Base-by-base conservation (phyloP, 2,113 vertebrate genomes). In the Leptosomus discolor region DNA sequence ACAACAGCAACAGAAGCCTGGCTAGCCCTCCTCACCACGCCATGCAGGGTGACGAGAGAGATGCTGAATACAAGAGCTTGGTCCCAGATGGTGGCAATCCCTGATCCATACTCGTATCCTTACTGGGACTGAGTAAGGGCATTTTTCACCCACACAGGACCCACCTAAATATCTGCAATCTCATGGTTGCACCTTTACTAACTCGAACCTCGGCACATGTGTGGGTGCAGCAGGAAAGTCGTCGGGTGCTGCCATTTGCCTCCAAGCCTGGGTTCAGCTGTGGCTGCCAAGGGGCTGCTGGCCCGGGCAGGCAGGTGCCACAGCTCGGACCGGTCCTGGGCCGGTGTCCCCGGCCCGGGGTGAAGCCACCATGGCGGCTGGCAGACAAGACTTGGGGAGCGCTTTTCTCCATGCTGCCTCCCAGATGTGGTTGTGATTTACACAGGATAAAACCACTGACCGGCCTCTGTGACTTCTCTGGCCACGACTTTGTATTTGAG, bases 291-390 rank as follows among this genome's bases (percentile, higher is more conserved):
- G 63, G 53, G 22, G 16, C 56, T 2, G 5, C 56, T 2, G 1
- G 88, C 36, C 81, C 1, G 0, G 73, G 27, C 4, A 0, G 30
- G 45, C 39, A 3, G 51, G 88, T 61, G 68, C 17, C 74, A n/a
- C 93, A 82, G 75, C 86, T 60, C 6, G 0, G n/a, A 58, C 89
- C 1, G 0, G 83, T 73, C 93, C 93, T 34, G 45, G 17, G n/a
- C 26, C 3, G 0, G 57, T 10, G 0, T n/a, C 65, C 26, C 51
- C 22, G n/a, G 10, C 34, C 29, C 0, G 2, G 20, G 22, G 43
- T 24, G n/a, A 82, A 54, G 56, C 48, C 37, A 14, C 53, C 0
- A 0, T 0, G 0, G 3, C 0, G 0, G 50, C 27, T 0, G 0
- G 12, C 53, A 43, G 69, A 17, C 0, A 0, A 54, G 50, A 43